phyloP scores from a whole-genome alignment of 2,113 vertebrate species.

The Recurvirostra avosetta region DNA sequence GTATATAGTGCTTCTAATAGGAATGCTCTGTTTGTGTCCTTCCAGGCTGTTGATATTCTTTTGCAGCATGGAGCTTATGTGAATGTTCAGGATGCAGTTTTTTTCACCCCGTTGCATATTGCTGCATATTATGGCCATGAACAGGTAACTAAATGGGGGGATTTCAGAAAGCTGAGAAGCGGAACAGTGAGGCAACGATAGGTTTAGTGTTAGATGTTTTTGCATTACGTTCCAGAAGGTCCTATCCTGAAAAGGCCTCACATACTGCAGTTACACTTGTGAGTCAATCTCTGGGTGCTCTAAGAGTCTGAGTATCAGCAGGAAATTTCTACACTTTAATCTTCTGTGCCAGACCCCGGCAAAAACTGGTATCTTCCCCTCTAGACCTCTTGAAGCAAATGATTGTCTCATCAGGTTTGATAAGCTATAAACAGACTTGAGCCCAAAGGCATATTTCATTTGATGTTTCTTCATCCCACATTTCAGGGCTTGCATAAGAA shows the following conservation, averaged over 20 bases:
- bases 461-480: background rate
- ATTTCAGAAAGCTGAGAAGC: background rate
- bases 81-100: conserved; percentile 91
- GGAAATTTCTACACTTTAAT: background rate
- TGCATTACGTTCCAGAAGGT: background rate
- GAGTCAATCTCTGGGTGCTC: background rate
- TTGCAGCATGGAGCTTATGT: conserved; percentile 89
- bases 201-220: background rate
- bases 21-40: background rate
- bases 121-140: conserved; percentile 83
- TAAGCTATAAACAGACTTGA: background rate
- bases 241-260: background rate
- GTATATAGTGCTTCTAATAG: rapidly evolving
- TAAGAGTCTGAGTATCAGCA: background rate
- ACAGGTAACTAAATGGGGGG: conserved; percentile 69
- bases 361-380: background rate
- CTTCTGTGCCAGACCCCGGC: background rate
- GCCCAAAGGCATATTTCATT: background rate
- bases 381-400: background rate
- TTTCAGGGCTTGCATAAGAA: background rate
- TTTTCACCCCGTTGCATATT: conserved; percentile 92
- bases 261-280: background rate
- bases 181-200: rapidly evolving
- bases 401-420: background rate
- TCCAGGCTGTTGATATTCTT: conserved; percentile 84